Percentiles rank a stretch among this genome's conserved stretches.
Conservation (phyloP, 2,888 invertebrate species). For the Andrena bicolor region DNA sequence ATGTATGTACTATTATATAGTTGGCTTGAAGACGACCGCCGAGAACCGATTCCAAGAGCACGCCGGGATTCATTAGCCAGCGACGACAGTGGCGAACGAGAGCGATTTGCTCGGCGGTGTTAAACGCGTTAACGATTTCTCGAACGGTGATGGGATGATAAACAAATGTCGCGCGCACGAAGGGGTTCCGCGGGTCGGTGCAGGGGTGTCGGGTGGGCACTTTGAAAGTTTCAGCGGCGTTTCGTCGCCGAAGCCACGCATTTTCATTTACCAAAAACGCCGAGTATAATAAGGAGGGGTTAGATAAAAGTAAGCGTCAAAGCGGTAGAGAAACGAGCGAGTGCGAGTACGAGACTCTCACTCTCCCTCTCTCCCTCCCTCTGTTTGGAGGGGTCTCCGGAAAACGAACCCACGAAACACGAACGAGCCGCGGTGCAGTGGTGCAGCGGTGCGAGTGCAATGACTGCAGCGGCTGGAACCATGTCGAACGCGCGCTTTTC, state of each 20-base stretch:
- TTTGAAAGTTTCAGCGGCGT: slow-evolving; percentile 44
- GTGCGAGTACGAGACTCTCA: slow-evolving; percentile 16
- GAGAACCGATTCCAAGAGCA: not conserved
- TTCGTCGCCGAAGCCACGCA: slow-evolving; percentile 37
- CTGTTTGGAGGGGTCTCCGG: slow-evolving; percentile 40
- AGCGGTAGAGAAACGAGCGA: slow-evolving; percentile 46
- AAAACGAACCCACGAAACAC: slow-evolving; percentile 50
- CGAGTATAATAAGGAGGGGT: slow-evolving; percentile 57
- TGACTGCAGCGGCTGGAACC: slow-evolving; percentile 45
- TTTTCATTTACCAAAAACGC: slow-evolving; percentile 72
- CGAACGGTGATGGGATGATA: not conserved
- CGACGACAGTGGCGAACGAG: not conserved
- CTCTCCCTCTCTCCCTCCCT: slow-evolving; percentile 16
- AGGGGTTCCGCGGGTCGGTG: not conserved
- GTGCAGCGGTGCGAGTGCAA: slow-evolving; percentile 57
- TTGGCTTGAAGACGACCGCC: too few species aligned
- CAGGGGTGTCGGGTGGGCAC: slow-evolving; percentile 8
- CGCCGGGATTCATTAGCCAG: not conserved
- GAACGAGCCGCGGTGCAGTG: slow-evolving; percentile 41
- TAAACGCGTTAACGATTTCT: slow-evolving; percentile 19
- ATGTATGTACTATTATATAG: too few species aligned
- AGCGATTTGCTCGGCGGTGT: not conserved
- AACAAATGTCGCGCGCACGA: slow-evolving; percentile 6
- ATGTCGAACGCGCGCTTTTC: slow-evolving; percentile 65
- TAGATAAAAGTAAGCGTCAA: slow-evolving; percentile 62